Evolutionary conservation across 2,797 vertebrate species (phyloP), one percentile per base, ranked within the genome.

Genomic region (Myotis myotis): DNA sequence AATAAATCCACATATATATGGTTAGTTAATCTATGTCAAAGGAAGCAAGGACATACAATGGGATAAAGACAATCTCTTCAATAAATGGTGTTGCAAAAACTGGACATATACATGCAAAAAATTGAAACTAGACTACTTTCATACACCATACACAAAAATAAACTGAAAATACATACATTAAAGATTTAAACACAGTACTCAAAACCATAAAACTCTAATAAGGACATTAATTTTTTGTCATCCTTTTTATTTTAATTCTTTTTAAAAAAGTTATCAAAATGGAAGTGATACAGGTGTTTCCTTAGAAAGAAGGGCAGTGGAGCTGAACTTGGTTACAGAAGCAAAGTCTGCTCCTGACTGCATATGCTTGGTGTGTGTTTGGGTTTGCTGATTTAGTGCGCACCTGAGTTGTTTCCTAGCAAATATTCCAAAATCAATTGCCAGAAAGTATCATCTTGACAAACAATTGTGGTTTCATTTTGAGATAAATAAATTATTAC

Each of bases 391-490:
- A 96, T 57, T 96, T 74, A 81, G 38, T 86, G 64, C 95, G 92
- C 95, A 75, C 36, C 84, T 97, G n/a, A 92, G 94, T 97, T 96
- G 80, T 96, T 97, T 97, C 91, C 89, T 97, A 92, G 95, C 71
- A 97, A 68, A 85, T 86, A 93, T 82, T 95, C 71, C 94, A 93
- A 76, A 98, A 94, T 91, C 51, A 87, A 96, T 96, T 97, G 91
- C 93, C 88, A 97, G 96, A 88, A 91, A 97, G 71, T 55, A 97
- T 96, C 49, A 94, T 97, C 94, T 97, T 96, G 97, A 96, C 93
- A 98, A 98, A 97, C 94, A 97, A 96, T 28, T 95, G 88, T 95
- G 84, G 86, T 94, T 97, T 98, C 76, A 83, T 96, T 97, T 97
- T 96, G 94, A 94, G 93, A 74, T 96, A 97, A 70, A 78, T 83